A percentile compares a stretch with the other conserved stretches of the same genome.
Conservation (phyloP, 1,140 invertebrate species). For the Oncopodura yosiiana region DNA sequence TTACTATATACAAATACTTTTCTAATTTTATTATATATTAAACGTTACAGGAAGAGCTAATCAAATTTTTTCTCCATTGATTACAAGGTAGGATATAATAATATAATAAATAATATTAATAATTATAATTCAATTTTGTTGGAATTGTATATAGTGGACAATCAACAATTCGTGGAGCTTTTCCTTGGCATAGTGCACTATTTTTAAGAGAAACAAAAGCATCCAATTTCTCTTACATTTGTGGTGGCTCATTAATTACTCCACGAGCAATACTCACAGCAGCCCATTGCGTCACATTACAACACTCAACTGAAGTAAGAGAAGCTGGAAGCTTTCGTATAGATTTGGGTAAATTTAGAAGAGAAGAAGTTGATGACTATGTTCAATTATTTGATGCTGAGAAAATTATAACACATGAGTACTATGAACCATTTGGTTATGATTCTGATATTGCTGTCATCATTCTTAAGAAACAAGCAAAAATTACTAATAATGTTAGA, state of each 20-base stretch:
- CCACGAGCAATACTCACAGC: slow-evolving; percentile 23
- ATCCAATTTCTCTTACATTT: slow-evolving; percentile 13
- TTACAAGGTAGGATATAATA: slow-evolving; percentile 13
- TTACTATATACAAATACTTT: no score
- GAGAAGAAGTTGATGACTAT: slow-evolving; percentile 23
- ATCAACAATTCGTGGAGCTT: slow-evolving; percentile 13
- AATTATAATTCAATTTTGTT: no score
- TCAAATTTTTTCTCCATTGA: not conserved
- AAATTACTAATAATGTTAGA: slow-evolving; percentile 28
- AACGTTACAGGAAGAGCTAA: slow-evolving; percentile 9
- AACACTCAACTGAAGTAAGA: not conserved
- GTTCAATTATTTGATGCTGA: slow-evolving; percentile 24
- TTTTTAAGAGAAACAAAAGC: slow-evolving; percentile 4
- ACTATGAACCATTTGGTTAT: slow-evolving; percentile 30
- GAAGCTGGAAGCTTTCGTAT: slow-evolving; percentile 9
- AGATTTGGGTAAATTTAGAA: slow-evolving; percentile 25
- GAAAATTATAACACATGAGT: slow-evolving; percentile 21
- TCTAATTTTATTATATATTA: no score
- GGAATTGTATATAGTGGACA: no score
- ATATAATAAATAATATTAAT: no score
- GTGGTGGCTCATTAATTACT: slow-evolving; percentile 20
- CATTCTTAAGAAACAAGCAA: slow-evolving; percentile 16
- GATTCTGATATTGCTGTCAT: slow-evolving; percentile 33
- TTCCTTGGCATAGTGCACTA: slow-evolving; percentile 24
- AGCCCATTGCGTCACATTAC: slow-evolving; percentile 29